phyloP scores from a whole-genome alignment of 2,113 vertebrate species.

The Glaucidium brasilianum region DNA sequence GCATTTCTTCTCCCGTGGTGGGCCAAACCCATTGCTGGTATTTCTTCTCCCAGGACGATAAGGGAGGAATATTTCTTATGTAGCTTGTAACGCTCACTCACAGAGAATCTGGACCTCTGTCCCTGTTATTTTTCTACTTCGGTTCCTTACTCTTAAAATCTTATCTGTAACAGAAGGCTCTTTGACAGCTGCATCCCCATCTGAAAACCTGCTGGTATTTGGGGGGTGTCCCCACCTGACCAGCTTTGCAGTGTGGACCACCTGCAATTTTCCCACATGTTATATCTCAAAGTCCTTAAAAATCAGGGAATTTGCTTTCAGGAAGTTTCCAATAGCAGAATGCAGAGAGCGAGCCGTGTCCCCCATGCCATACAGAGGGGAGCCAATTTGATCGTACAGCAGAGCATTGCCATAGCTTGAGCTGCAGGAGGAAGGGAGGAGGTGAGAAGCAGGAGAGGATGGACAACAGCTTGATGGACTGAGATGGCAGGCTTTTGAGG shows the following conservation, averaged over 20 bases:
- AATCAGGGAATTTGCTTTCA: background rate
- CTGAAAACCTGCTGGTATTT: constrained; percentile 42
- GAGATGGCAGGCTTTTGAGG: background rate
- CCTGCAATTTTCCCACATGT: constrained; percentile 48
- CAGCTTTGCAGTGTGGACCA: constrained; percentile 30
- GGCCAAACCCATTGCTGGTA: background rate
- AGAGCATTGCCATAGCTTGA: background rate
- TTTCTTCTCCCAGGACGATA: background rate
- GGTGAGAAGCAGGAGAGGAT: background rate
- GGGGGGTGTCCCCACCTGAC: constrained; percentile 42
- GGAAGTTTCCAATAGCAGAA: constrained; percentile 46
- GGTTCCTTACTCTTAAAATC: background rate
- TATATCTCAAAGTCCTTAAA: background rate
- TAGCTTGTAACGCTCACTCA: background rate
- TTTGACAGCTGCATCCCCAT: constrained; percentile 43
- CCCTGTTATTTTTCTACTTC: background rate
- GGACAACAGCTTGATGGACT: background rate
- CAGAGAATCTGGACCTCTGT: background rate
- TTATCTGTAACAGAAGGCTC: background rate
- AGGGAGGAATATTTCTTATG: background rate
- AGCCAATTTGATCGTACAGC: constrained; percentile 37
- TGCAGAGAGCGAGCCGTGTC: background rate
- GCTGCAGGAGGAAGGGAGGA: background rate
- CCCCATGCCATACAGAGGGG: background rate
- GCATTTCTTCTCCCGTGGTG: background rate